Percentiles rank a stretch among this genome's conserved stretches.
Conservation (phyloP, 2,113 vertebrate genomes). For the Himantopus leucocephalus region DNA sequence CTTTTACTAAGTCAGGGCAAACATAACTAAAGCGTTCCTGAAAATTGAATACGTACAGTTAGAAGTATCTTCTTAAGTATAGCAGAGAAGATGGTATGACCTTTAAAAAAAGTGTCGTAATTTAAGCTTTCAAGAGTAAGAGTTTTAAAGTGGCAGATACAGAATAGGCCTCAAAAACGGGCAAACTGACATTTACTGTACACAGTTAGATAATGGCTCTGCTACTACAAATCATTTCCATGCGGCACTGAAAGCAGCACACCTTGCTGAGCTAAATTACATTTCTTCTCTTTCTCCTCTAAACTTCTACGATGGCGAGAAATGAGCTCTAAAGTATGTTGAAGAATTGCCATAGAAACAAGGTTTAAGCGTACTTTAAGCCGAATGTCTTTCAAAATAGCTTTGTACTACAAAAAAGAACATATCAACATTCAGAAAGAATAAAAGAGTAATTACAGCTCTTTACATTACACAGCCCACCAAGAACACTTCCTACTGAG, state of each 20-base stretch:
- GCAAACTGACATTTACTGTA: neutral
- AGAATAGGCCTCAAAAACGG: neutral
- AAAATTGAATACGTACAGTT: neutral
- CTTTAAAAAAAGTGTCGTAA: neutral
- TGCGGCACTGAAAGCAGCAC: neutral
- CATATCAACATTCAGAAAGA: neutral
- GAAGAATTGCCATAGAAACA: conserved; percentile 31
- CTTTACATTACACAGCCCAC: neutral
- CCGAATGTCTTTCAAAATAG: neutral
- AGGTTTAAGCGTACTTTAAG: neutral
- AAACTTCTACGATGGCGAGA: neutral
- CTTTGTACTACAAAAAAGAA: neutral
- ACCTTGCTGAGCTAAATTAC: neutral
- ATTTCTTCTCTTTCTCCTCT: neutral
- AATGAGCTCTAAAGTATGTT: neutral
- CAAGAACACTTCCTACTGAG: neutral
- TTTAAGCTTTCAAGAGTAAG: neutral
- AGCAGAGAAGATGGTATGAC: neutral
- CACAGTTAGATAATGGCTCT: neutral
- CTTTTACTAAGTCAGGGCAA: conserved; percentile 97
- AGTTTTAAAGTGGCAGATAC: neutral
- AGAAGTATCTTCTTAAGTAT: neutral
- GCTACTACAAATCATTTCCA: neutral
- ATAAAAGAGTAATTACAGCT: neutral
- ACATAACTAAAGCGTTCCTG: conserved; percentile 97